Percentiles rank a stretch among this genome's conserved stretches.
These are phyloP conservation scores for Sycobia sp. DNA, from an alignment of 1,140 invertebrate species.

Conservation along the genomic window DNA sequence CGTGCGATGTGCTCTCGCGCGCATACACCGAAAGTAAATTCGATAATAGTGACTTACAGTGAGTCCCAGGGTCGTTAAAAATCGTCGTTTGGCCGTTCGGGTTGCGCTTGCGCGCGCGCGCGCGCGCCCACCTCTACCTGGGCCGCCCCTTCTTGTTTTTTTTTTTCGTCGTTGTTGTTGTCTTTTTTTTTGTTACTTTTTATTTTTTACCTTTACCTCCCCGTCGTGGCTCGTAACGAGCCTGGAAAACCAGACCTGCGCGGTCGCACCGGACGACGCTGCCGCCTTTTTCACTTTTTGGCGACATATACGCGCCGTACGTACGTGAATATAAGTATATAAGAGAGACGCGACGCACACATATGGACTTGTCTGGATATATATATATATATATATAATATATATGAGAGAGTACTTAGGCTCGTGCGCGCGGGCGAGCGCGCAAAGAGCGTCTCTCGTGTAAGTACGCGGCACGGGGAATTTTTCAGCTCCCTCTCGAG, in stretches of 20 bases:
- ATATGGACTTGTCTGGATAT: too few relatives aligned
- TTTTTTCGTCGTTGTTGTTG: neutral
- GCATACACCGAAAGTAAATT: slow-evolving; percentile 28
- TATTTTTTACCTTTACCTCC: too few relatives aligned
- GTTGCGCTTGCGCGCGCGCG: neutral
- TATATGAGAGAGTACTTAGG: slow-evolving; percentile 31
- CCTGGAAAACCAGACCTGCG: slow-evolving; percentile 33
- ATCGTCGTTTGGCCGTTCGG: neutral
- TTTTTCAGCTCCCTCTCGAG: too few relatives aligned
- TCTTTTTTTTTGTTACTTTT: slow-evolving; percentile 1
- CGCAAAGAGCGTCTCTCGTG: neutral
- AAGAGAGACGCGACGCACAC: too few relatives aligned
- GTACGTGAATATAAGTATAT: too few relatives aligned
- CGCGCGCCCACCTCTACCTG: neutral
- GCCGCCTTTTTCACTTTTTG: slow-evolving; percentile 31
- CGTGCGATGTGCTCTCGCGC: neutral
- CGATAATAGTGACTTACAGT: slow-evolving; percentile 30
- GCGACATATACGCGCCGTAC: slow-evolving; percentile 8
- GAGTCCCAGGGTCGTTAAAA: slow-evolving; percentile 30
- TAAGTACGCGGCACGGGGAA: slow-evolving; percentile 11
- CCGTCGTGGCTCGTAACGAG: slow-evolving; percentile 29
- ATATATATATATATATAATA: too few relatives aligned
- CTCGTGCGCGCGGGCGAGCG: neutral
- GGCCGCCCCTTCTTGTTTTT: slow-evolving; percentile 25
- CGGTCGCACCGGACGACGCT: slow-evolving; percentile 4